Percentiles rank a stretch among this genome's conserved stretches.
Evolutionary conservation across 2,888 invertebrate species (phyloP).

Genomic region (Chymomyza fuscimana): DNA sequence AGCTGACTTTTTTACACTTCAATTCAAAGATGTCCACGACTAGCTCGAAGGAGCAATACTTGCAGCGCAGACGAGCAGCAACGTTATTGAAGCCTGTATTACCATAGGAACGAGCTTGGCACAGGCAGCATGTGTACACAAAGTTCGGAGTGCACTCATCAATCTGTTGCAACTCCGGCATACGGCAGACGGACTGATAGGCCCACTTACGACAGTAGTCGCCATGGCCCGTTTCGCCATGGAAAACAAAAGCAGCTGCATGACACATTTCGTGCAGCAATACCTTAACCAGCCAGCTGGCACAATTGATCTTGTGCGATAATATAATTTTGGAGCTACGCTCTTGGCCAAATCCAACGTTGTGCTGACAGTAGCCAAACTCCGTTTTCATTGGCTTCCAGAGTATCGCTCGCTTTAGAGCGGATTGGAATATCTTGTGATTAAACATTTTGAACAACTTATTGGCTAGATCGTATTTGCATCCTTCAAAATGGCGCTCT

Average conservation of each 20-base stretch:
- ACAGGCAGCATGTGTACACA: slow-evolving; percentile 8
- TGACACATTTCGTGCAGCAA: slow-evolving; percentile 13
- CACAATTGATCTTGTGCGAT: not conserved
- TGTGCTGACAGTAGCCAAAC: not conserved
- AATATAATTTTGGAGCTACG: not conserved
- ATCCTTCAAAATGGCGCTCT: not conserved
- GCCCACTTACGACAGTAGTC: slow-evolving; percentile 4
- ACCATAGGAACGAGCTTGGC: not conserved
- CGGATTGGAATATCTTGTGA: slow-evolving; percentile 6
- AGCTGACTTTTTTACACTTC: no score
- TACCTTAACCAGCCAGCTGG: not conserved
- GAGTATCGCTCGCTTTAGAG: not conserved
- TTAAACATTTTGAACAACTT: slow-evolving; percentile 5
- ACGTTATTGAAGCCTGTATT: not conserved
- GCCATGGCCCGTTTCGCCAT: slow-evolving; percentile 13
- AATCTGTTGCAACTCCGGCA: slow-evolving; percentile 8
- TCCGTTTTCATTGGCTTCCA: not conserved
- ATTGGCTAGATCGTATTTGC: not conserved
- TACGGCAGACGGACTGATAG: not conserved
- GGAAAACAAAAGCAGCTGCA: not conserved
- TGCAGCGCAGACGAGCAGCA: not conserved
- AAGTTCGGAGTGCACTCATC: not conserved
- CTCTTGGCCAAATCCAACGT: not conserved
- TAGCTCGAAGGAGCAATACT: not conserved
- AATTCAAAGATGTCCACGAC: not conserved